A percentile compares a stretch with the other conserved stretches of the same genome.
Evolutionary conservation across 1,140 invertebrate genomes (phyloP).

Genomic region (Wiebesia pumilae): DNA sequence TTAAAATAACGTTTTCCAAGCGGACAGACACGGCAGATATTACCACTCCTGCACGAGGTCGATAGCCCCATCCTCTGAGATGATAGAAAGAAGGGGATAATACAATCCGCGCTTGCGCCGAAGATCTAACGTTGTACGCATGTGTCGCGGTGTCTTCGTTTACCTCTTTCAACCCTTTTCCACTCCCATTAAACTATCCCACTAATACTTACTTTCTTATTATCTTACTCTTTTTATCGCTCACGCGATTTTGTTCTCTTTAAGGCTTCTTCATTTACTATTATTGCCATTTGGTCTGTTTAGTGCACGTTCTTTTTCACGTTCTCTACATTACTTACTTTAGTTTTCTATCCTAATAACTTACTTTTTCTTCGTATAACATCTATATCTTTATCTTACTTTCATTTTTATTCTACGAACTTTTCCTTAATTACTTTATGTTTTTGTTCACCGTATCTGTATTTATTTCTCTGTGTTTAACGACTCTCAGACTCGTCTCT

Average conservation of each 20-base stretch:
- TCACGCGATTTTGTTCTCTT: neutral
- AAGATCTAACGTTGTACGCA: neutral
- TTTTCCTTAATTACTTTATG: neutral
- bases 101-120: neutral
- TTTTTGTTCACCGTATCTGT: neutral
- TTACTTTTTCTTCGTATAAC: neutral
- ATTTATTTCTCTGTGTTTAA: neutral
- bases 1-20: conserved; percentile 20
- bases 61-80: conserved; percentile 1
- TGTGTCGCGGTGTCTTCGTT: neutral
- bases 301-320: neutral
- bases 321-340: neutral
- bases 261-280: neutral
- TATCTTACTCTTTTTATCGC: neutral
- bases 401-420: neutral
- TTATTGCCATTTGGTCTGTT: neutral
- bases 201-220: neutral
- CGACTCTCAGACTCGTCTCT: too few species aligned
- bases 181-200: neutral
- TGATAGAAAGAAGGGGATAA: too few species aligned
- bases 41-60: conserved; percentile 1
- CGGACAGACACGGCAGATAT: neutral
- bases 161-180: neutral
- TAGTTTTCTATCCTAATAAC: neutral
- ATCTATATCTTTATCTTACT: neutral